These are phyloP conservation scores for Paratrypauchen microcephalus DNA, from an alignment of 2,797 vertebrate species.

Conservation along the genomic window DNA sequence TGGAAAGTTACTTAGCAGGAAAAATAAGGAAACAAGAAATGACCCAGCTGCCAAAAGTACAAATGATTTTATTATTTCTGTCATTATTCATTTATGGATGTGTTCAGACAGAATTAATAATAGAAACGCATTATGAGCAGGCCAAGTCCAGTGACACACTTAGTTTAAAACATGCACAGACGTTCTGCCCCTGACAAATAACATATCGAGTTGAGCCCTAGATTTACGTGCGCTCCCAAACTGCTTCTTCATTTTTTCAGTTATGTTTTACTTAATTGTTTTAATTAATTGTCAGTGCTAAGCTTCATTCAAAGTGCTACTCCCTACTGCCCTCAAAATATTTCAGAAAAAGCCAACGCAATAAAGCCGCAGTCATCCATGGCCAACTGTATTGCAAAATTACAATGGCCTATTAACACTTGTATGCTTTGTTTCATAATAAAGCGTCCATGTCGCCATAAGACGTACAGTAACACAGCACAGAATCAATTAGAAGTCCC, in stretches of 20 bases:
- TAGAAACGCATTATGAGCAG: slow-evolving; percentile 71
- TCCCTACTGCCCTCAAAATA: slow-evolving; percentile 46
- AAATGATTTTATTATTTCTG: slow-evolving; percentile 82
- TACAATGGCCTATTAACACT: slow-evolving; percentile 53
- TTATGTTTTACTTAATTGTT: slow-evolving; percentile 63
- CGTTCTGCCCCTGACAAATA: slow-evolving; percentile 73
- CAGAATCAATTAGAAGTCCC: slow-evolving; percentile 71
- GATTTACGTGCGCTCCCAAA: slow-evolving; percentile 55
- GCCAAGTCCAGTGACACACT: slow-evolving; percentile 74
- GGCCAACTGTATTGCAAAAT: slow-evolving; percentile 52
- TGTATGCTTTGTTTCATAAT: slow-evolving; percentile 54
- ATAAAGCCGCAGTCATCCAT: slow-evolving; percentile 46
- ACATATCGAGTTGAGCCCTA: slow-evolving; percentile 70
- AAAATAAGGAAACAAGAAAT: slow-evolving; percentile 77
- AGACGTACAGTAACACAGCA: slow-evolving; percentile 64
- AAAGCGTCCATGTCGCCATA: slow-evolving; percentile 58
- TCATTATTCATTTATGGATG: slow-evolving; percentile 83
- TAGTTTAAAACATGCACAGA: slow-evolving; percentile 79
- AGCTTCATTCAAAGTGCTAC: slow-evolving; percentile 47
- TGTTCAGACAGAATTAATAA: slow-evolving; percentile 83
- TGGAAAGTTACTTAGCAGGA: slow-evolving; percentile 81
- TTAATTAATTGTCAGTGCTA: slow-evolving; percentile 62
- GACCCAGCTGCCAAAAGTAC: slow-evolving; percentile 80
- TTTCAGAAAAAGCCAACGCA: slow-evolving; percentile 44
- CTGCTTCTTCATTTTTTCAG: slow-evolving; percentile 52